Evolutionary conservation across 2,888 invertebrate genomes (phyloP).

Genomic region (Thysanoteuthis rhombus): DNA sequence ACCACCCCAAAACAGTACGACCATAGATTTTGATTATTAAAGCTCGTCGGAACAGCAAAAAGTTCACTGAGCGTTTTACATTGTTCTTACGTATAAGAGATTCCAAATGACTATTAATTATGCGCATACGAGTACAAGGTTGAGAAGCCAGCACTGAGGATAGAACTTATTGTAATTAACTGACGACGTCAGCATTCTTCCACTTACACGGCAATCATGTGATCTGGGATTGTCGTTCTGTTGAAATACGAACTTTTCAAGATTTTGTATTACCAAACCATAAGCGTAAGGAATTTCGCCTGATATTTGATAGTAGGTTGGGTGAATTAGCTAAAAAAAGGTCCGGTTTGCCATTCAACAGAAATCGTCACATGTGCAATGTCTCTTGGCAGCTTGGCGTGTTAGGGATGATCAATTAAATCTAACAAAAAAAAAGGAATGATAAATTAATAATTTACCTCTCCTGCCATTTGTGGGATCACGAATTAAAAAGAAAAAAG

Average conservation of each 20-base stretch:
- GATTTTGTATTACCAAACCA: background rate
- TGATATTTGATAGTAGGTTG: background rate
- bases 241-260: too few species aligned
- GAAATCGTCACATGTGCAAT: too few species aligned
- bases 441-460: too few species aligned
- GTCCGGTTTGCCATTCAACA: too few species aligned
- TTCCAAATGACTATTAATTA: background rate
- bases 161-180: background rate
- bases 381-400: too few species aligned
- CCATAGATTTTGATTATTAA: background rate
- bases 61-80: too few species aligned
- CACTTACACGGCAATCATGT: background rate
- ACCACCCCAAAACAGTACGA: background rate
- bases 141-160: background rate
- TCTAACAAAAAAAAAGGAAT: too few species aligned
- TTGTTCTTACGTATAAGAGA: background rate
- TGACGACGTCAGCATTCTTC: background rate
- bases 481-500: too few species aligned
- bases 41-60: background rate
- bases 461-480: too few species aligned
- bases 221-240: background rate
- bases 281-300: background rate
- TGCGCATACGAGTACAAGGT: background rate
- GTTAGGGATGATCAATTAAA: too few species aligned
- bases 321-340: too few species aligned